These are phyloP conservation scores for Magallana gigas DNA, from an alignment of 1,140 invertebrate species.

Conservation along the genomic window DNA sequence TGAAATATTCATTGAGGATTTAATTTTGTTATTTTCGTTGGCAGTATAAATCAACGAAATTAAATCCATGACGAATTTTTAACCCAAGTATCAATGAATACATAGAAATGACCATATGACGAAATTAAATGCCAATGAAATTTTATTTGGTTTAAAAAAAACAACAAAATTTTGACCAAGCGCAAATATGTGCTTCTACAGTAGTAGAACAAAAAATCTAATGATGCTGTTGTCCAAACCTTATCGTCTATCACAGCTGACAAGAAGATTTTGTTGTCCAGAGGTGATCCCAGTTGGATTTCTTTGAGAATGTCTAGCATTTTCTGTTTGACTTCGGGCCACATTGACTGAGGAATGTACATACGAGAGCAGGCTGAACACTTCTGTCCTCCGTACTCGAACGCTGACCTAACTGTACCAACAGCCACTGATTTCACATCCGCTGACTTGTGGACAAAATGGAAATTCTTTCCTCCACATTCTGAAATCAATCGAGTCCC, in stretches of 20 bases:
- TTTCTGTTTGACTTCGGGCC: constrained; percentile 85
- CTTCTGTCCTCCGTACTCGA: constrained; percentile 98
- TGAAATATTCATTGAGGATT: too few species aligned
- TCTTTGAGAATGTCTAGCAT: constrained; percentile 76
- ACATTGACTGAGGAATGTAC: constrained; percentile 95
- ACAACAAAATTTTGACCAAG: too few species aligned
- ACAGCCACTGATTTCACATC: constrained; percentile 90
- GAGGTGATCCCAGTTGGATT: constrained; percentile 91
- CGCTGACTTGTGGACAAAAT: constrained; percentile 96
- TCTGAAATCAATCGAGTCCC: constrained; percentile 81
- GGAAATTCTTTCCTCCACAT: constrained; percentile 99
- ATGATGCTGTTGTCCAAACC: constrained; percentile 60
- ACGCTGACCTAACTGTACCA: constrained; percentile 93
- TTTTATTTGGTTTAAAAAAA: too few species aligned
- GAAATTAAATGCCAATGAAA: too few species aligned
- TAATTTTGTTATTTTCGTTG: too few species aligned
- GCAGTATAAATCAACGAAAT: too few species aligned
- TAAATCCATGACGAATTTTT: too few species aligned
- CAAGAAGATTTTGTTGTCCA: constrained; percentile 91
- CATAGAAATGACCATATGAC: too few species aligned
- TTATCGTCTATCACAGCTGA: constrained; percentile 97
- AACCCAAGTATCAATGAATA: too few species aligned
- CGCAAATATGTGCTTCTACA: too few species aligned
- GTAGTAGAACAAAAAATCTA: too few species aligned
- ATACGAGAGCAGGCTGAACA: constrained; percentile 98